These are phyloP conservation scores for Lochmaea capreae DNA, from an alignment of 2,888 invertebrate species.

Conservation along the genomic window DNA sequence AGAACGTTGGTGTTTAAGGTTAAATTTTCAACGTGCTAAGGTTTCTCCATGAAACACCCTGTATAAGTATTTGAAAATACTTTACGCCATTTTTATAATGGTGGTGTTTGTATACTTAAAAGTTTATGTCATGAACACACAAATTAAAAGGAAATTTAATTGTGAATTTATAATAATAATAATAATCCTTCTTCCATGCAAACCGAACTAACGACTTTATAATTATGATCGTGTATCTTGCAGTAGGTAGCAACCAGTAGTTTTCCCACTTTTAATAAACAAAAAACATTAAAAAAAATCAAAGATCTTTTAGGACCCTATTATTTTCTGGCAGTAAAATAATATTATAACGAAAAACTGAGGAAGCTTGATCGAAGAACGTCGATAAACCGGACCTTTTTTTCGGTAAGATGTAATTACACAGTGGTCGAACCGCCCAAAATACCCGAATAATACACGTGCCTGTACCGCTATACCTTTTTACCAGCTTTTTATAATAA, in stretches of 20 bases:
- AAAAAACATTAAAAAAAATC: conserved; percentile 26
- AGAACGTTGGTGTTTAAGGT: no score
- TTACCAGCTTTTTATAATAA: conserved; percentile 61
- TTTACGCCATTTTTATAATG: no score
- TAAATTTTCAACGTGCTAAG: no score
- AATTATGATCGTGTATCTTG: conserved; percentile 26
- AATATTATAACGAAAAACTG: conserved; percentile 53
- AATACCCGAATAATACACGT: conserved; percentile 51
- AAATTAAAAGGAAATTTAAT: conserved; percentile 16
- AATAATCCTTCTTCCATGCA: conserved; percentile 22
- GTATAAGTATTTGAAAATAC: no score
- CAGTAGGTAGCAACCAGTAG: conserved; percentile 35
- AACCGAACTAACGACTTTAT: conserved; percentile 29
- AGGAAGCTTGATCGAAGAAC: conserved; percentile 58
- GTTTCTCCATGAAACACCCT: no score
- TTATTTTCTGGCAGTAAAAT: conserved; percentile 52
- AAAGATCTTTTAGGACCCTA: conserved; percentile 45
- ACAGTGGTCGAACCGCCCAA: conserved; percentile 58
- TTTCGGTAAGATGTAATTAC: conserved; percentile 58
- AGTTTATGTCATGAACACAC: not conserved
- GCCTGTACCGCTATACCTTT: conserved; percentile 61
- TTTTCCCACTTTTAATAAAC: conserved; percentile 41
- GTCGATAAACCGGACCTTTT: conserved; percentile 56
- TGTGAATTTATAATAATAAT: conserved; percentile 5
- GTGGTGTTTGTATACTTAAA: no score